These are phyloP conservation scores for Psophia crepitans DNA, from an alignment of 2,113 vertebrate species.

Conservation along the genomic window DNA sequence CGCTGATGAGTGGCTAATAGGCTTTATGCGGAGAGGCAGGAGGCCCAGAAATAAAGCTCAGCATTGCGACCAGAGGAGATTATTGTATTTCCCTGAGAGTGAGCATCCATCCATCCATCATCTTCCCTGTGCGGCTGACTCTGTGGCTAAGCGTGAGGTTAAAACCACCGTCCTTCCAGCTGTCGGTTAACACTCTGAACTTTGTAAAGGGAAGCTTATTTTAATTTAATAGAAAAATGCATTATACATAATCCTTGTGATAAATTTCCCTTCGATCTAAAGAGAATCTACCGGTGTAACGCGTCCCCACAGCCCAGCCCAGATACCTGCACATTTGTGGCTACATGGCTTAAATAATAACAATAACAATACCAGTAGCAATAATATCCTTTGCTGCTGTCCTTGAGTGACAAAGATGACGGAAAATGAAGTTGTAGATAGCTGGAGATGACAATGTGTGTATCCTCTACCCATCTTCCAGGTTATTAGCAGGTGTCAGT, in stretches of 20 bases:
- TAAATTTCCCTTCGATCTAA: conserved; percentile 39
- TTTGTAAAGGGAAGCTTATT: neutral
- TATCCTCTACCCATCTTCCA: conserved; percentile 22
- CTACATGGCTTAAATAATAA: conserved; percentile 55
- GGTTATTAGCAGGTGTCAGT: conserved; percentile 74
- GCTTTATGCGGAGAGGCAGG: neutral
- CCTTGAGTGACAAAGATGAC: conserved; percentile 73
- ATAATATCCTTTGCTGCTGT: conserved; percentile 65
- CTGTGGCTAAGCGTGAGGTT: neutral
- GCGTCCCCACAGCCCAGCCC: neutral
- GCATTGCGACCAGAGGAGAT: neutral
- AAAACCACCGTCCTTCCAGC: neutral
- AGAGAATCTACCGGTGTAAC: neutral
- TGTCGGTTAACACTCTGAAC: neutral
- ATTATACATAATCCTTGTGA: neutral
- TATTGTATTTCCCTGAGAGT: neutral
- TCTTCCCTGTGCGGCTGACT: neutral
- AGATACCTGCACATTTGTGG: conserved; percentile 15
- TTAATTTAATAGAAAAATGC: conserved; percentile 45
- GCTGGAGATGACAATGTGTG: conserved; percentile 55
- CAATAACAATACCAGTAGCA: conserved; percentile 61
- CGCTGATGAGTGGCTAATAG: neutral
- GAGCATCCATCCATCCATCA: neutral
- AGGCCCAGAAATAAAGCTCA: neutral
- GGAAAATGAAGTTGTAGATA: conserved; percentile 74